A percentile compares a stretch with the other conserved stretches of the same genome.
These are phyloP conservation scores for Sebastes taczanowskii DNA, from an alignment of 2,797 vertebrate species.

Conservation along the genomic window DNA sequence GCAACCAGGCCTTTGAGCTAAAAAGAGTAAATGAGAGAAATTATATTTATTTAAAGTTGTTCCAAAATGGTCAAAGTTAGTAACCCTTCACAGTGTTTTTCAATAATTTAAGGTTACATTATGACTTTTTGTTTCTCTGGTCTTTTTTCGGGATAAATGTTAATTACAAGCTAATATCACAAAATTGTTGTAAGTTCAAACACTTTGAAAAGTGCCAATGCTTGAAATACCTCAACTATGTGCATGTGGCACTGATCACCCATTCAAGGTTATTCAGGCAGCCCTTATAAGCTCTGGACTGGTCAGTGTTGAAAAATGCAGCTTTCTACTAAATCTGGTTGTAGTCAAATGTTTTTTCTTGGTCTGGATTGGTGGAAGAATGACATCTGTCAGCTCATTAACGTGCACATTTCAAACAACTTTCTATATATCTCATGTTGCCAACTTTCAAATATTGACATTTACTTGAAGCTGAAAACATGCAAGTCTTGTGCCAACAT, in stretches of 20 bases:
- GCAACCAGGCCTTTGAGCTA: slow-evolving; percentile 78
- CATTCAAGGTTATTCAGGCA: slow-evolving; percentile 69
- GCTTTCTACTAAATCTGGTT: slow-evolving; percentile 65
- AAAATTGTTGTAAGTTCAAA: slow-evolving; percentile 67
- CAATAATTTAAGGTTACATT: slow-evolving; percentile 43
- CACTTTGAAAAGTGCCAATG: slow-evolving; percentile 81
- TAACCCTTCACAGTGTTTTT: slow-evolving; percentile 61
- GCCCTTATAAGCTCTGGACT: slow-evolving; percentile 68
- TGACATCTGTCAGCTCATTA: slow-evolving; percentile 52
- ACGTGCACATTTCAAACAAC: slow-evolving; percentile 50
- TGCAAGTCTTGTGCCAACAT: slow-evolving; percentile 76
- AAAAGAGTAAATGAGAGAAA: slow-evolving; percentile 51
- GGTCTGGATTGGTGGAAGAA: slow-evolving; percentile 50
- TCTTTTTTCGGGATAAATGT: slow-evolving; percentile 47
- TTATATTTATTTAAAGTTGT: slow-evolving; percentile 58
- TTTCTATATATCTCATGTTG: slow-evolving; percentile 49
- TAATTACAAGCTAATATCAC: slow-evolving; percentile 51
- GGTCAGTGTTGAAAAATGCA: slow-evolving; percentile 72
- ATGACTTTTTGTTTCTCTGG: slow-evolving; percentile 40
- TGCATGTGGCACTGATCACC: slow-evolving; percentile 74
- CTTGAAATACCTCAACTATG: slow-evolving; percentile 86
- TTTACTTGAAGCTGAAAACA: slow-evolving; percentile 78
- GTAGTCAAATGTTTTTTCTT: slow-evolving; percentile 45
- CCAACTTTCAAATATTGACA: slow-evolving; percentile 64
- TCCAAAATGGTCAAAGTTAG: slow-evolving; percentile 50